Conservation (phyloP, 2,888 invertebrate genomes). For the Mayetiola destructor region DNA sequence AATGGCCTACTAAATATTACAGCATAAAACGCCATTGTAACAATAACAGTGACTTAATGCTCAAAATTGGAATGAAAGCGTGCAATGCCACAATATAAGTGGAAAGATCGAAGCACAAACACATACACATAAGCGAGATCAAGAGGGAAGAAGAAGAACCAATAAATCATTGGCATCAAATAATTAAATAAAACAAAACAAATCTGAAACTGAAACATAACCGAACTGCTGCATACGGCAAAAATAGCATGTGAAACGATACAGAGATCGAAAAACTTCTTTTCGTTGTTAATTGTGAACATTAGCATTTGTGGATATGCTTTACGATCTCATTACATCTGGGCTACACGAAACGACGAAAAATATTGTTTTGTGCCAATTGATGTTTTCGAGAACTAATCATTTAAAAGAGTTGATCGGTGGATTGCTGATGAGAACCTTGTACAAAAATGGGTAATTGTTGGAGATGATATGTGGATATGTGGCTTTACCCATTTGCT, state of each 20-base stretch:
- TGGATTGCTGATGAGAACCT: too few relatives aligned
- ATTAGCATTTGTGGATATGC: slow-evolving; percentile 1
- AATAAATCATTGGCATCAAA: not conserved
- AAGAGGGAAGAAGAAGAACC: not conserved
- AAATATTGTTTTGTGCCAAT: too few relatives aligned
- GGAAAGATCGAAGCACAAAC: not conserved
- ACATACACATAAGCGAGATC: too few relatives aligned
- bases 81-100: not conserved
- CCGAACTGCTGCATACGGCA: too few relatives aligned
- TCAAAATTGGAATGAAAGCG: not conserved
- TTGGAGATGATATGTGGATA: too few relatives aligned
- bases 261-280: not conserved
- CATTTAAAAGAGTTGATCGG: too few relatives aligned
- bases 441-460: too few relatives aligned
- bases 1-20: slow-evolving; percentile 5
- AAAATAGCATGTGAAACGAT: too few relatives aligned
- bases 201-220: not conserved
- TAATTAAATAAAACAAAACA: not conserved
- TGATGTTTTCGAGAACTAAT: too few relatives aligned
- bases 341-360: not conserved
- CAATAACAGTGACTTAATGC: not conserved
- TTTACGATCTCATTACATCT: not conserved
- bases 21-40: too few relatives aligned
- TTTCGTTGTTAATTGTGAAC: not conserved
- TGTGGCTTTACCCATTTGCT: too few relatives aligned